Evolutionary conservation across 2,797 vertebrate species (phyloP).

Genomic region (Hippocampus kuda): DNA sequence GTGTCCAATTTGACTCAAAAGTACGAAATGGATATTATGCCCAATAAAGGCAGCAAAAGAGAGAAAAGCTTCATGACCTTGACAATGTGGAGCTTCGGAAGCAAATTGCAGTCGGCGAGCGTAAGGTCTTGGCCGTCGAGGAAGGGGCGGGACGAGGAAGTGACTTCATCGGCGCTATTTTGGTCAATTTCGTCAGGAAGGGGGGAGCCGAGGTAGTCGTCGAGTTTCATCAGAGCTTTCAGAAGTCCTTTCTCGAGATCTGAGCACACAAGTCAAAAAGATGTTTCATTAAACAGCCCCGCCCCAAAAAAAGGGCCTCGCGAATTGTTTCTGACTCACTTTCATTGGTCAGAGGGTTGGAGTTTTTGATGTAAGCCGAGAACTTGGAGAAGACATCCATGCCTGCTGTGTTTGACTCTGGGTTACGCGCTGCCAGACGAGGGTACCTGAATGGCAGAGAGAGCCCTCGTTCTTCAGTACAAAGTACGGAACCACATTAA

Average conservation of each 20-base stretch:
- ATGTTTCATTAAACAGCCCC: neutral
- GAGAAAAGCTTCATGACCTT: conserved; percentile 63
- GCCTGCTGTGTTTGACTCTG: conserved; percentile 86
- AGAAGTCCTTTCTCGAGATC: conserved; percentile 71
- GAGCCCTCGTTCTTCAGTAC: no score
- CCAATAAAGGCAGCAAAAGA: neutral
- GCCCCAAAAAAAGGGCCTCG: no score
- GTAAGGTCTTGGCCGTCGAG: conserved; percentile 81
- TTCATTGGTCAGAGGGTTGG: conserved; percentile 75
- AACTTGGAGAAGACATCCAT: conserved; percentile 88
- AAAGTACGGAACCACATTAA: no score
- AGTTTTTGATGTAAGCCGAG: conserved; percentile 88
- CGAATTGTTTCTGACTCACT: conserved; percentile 62
- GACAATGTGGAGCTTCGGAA: conserved; percentile 86
- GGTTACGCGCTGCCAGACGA: conserved; percentile 76
- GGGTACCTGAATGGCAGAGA: conserved; percentile 66
- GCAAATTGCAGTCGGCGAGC: conserved; percentile 84
- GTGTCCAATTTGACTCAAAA: neutral
- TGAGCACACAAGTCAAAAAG: conserved; percentile 21
- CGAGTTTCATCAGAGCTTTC: conserved; percentile 70
- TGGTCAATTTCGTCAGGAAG: conserved; percentile 86
- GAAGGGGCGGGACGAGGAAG: conserved; percentile 75
- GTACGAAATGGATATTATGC: neutral
- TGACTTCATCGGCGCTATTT: conserved; percentile 77
- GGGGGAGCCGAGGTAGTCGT: conserved; percentile 71